Conservation (phyloP, 2,888 invertebrate genomes). For the Allophyes oxyacanthae region DNA sequence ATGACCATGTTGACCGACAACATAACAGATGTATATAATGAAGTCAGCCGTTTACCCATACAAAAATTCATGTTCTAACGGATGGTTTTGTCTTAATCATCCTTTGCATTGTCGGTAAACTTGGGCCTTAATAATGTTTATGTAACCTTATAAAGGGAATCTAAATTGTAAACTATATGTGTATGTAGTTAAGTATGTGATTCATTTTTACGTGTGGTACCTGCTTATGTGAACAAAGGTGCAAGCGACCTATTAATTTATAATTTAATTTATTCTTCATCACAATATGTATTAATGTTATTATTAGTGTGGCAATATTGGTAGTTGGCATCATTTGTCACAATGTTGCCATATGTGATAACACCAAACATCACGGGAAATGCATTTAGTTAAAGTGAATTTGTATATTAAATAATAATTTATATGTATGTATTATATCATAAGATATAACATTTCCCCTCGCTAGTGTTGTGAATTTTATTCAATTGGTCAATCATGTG, state of each 20-base stretch:
- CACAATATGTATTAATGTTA: slow-evolving; percentile 26
- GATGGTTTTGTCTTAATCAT: too few species aligned
- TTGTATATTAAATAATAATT: slow-evolving; percentile 18
- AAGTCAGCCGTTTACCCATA: too few species aligned
- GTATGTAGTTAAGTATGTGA: slow-evolving; percentile 9
- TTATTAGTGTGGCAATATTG: slow-evolving; percentile 29
- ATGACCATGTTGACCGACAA: too few species aligned
- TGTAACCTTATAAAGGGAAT: slow-evolving; percentile 17
- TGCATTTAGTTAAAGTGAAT: slow-evolving; percentile 40
- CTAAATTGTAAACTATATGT: slow-evolving; percentile 6
- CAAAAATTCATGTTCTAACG: too few species aligned
- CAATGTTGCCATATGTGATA: slow-evolving; percentile 31
- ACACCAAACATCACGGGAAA: slow-evolving; percentile 27
- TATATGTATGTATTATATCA: slow-evolving; percentile 4
- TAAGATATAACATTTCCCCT: slow-evolving; percentile 14
- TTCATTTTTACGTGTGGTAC: slow-evolving; percentile 8
- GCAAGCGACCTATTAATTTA: slow-evolving; percentile 1
- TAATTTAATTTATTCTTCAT: slow-evolving; percentile 22
- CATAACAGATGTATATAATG: too few species aligned
- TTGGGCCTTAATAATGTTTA: too few species aligned
- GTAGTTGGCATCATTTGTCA: slow-evolving; percentile 4
- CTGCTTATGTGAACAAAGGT: slow-evolving; percentile 6
- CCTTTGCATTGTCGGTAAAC: too few species aligned
- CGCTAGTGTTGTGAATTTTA: slow-evolving; percentile 46
- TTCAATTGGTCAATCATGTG: slow-evolving; percentile 37